Evolutionary conservation across 2,888 invertebrate species (phyloP).

Genomic region (Piscicola geometra): DNA sequence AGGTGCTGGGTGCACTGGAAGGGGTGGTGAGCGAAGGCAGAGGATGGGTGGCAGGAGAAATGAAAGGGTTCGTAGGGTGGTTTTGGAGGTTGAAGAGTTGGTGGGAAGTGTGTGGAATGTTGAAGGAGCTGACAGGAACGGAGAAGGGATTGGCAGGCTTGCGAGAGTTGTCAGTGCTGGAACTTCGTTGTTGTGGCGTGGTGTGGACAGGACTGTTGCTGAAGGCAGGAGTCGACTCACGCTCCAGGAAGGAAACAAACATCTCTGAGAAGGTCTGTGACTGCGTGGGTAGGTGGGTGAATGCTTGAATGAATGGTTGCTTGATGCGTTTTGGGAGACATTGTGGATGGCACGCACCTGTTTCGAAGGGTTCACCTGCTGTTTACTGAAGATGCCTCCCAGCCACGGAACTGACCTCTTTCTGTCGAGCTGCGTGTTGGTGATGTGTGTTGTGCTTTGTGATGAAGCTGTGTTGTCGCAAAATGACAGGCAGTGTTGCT

Average conservation of each 20-base stretch:
- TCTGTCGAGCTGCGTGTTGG: too few species aligned
- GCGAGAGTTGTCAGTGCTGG: not conserved
- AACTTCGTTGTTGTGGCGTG: too few species aligned
- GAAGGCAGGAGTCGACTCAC: constrained; percentile 64
- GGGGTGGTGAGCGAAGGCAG: not conserved
- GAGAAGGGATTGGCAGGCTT: constrained; percentile 1
- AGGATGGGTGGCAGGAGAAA: not conserved
- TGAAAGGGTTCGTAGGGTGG: not conserved
- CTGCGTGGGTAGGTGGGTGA: too few species aligned
- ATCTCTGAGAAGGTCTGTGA: constrained; percentile 68
- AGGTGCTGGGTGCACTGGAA: not conserved
- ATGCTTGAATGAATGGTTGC: not conserved
- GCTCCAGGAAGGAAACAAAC: constrained; percentile 74
- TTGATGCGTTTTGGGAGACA: not conserved
- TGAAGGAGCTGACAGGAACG: not conserved
- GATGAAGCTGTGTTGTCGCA: too few species aligned
- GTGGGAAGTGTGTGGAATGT: not conserved
- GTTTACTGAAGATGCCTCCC: not conserved
- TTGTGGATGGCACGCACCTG: too few species aligned
- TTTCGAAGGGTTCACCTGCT: too few species aligned
- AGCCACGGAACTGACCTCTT: too few species aligned
- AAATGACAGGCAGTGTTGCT: too few species aligned
- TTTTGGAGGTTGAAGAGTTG: not conserved
- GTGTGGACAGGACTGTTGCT: not conserved
- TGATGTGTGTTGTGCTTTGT: too few species aligned